Percentiles rank a stretch among this genome's conserved stretches.
Conservation (phyloP, 1,140 invertebrate species). For the Aphelinus certus region DNA sequence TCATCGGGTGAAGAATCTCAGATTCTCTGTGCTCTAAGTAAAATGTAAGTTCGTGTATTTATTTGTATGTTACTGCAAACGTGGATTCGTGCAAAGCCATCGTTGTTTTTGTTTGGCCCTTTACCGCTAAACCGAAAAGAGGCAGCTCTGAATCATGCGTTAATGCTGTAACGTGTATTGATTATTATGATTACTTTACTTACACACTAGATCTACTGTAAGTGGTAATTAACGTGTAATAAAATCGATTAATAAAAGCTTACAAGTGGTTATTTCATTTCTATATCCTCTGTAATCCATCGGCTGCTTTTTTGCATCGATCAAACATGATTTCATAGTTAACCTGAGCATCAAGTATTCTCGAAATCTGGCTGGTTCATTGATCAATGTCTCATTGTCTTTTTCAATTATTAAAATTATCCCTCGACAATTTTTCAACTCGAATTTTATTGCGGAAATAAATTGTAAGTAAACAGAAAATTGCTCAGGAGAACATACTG, state of each 20-base stretch:
- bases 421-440: no score
- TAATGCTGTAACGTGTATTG: slow-evolving; percentile 58
- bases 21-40: slow-evolving; percentile 44
- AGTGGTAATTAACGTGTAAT: slow-evolving; percentile 58
- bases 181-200: slow-evolving; percentile 56
- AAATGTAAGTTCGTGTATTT: slow-evolving; percentile 57
- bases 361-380: no score
- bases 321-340: no score
- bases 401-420: no score
- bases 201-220: slow-evolving; percentile 56
- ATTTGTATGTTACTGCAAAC: slow-evolving; percentile 52
- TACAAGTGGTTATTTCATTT: slow-evolving; percentile 44
- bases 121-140: slow-evolving; percentile 34
- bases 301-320: no score
- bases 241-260: slow-evolving; percentile 60
- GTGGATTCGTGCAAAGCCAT: slow-evolving; percentile 43
- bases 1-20: slow-evolving; percentile 16
- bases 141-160: slow-evolving; percentile 45
- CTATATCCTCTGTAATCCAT: no score
- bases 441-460: no score
- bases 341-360: no score
- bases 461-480: no score
- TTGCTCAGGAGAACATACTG: no score
- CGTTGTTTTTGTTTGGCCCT: slow-evolving; percentile 49
- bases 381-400: no score